These are phyloP conservation scores for Tetropium fuscum DNA, from an alignment of 2,888 invertebrate species.

Conservation along the genomic window DNA sequence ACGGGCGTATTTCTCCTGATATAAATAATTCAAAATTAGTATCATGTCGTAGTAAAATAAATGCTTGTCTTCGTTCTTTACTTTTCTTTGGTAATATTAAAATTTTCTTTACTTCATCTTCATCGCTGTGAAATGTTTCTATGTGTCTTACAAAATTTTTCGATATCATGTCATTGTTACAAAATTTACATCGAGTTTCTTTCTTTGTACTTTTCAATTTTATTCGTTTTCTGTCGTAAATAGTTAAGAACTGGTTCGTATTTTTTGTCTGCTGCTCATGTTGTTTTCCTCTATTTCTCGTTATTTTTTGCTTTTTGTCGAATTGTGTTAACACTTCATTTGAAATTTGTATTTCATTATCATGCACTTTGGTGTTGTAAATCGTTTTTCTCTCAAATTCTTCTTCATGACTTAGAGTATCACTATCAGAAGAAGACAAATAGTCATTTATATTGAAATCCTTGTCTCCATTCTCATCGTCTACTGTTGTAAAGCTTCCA, in stretches of 20 bases:
- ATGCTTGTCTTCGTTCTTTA: constrained; percentile 24
- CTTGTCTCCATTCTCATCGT: neutral
- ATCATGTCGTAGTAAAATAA: constrained; percentile 2
- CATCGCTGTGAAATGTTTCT: constrained; percentile 27
- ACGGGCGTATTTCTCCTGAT: too few relatives aligned
- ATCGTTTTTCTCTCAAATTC: neutral
- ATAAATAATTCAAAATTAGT: too few relatives aligned
- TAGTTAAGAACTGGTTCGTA: neutral
- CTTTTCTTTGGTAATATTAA: constrained; percentile 28
- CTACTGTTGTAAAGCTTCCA: neutral
- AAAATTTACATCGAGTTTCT: constrained; percentile 31
- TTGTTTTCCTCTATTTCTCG: neutral
- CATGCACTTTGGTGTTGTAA: neutral
- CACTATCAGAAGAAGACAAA: neutral
- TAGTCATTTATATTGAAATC: neutral
- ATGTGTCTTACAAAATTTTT: constrained; percentile 41
- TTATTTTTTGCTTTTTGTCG: neutral
- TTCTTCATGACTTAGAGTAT: neutral
- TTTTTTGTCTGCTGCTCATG: neutral
- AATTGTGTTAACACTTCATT: neutral
- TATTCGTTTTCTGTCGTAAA: neutral
- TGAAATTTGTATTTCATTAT: neutral
- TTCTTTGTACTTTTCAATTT: neutral
- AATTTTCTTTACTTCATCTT: constrained; percentile 33
- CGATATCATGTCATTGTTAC: constrained; percentile 30